Evolutionary conservation across 1,140 invertebrate species (phyloP), one percentile per base, ranked within the genome.

Genomic region (Bombus waltoni): DNA sequence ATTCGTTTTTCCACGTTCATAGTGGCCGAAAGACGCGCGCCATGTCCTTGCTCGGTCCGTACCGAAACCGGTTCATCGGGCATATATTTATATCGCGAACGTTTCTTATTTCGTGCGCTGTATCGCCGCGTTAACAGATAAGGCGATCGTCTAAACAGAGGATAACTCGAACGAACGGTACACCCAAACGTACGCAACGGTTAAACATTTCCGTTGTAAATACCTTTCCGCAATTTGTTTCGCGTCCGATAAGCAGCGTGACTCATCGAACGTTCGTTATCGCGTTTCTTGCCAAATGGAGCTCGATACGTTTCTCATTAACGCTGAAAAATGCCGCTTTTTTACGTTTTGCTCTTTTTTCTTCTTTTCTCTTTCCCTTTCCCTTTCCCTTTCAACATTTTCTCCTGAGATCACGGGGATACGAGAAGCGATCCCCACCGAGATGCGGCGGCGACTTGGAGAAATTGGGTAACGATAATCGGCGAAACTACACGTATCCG

Each of bases 181-280:
- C 47, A 42, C 22, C 22, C 32, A 32, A 25, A 53, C n/a, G 42
- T 74, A 35, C 35, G 78, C 35, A 32, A 28, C 79, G 28, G 70
- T 81, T 62, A 32, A 81, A 73, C 80, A 62, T 84, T 76, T 84
- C 35, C 66, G 66, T 72, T 44, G n/a, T 73, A 53, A 53, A 53
- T 53, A 40, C 71, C 47, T 74, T 81, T 78, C 59, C 73, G 82
- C 66, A 71, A 82, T 81, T 88, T 72, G 72, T 25, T 40, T 44
- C 78, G 65, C 77, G 74, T 78, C 82, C 79, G 87, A 40, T 59
- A 73, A 82, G 75, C 75, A 18, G 32, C 18, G 70, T 73, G 75
- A 87, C 70, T 81, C 77, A 81, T 32, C 13, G 81, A 44, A 53
- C 66, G 57, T 11, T n/a, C 65, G 74, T 22, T 84, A 80, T 80